Conservation (phyloP, 1,140 invertebrate species). For the Stegodyphus mimosarum region DNA sequence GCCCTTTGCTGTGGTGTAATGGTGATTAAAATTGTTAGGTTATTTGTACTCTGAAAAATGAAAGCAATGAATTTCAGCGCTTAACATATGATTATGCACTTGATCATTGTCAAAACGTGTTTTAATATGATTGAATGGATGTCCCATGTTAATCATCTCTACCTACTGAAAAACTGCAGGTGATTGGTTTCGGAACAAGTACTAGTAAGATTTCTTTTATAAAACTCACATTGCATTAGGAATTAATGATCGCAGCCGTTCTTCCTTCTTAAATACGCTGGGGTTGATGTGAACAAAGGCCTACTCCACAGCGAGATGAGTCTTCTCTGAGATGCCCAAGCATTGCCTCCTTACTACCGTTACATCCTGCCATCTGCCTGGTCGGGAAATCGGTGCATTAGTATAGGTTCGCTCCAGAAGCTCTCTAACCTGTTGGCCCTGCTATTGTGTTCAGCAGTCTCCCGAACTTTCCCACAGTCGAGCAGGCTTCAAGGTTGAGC, state of each 20-base stretch:
- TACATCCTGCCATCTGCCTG: slow-evolving; percentile 58
- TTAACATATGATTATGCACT: no score
- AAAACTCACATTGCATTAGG: no score
- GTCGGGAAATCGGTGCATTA: slow-evolving; percentile 41
- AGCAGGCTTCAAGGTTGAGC: slow-evolving; percentile 56
- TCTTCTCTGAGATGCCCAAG: slow-evolving; percentile 4
- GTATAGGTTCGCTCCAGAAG: slow-evolving; percentile 52
- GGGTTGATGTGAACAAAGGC: slow-evolving; percentile 20
- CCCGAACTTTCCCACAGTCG: slow-evolving; percentile 57
- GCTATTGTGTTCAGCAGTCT: slow-evolving; percentile 32
- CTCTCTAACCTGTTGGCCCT: slow-evolving; percentile 59
- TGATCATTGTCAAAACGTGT: no score
- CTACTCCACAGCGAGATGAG: slow-evolving; percentile 12
- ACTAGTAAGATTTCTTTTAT: no score
- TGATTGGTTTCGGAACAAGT: not conserved
- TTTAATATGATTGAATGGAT: no score
- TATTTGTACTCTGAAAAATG: no score
- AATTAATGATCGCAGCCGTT: not conserved
- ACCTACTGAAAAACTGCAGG: not conserved
- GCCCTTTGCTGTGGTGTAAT: no score
- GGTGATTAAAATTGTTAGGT: no score
- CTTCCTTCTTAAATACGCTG: slow-evolving; percentile 5
- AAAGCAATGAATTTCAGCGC: no score
- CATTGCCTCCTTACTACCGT: slow-evolving; percentile 35
- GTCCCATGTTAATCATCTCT: not conserved